These are phyloP conservation scores for Physella acuta DNA, from an alignment of 1,140 invertebrate species.

Conservation along the genomic window DNA sequence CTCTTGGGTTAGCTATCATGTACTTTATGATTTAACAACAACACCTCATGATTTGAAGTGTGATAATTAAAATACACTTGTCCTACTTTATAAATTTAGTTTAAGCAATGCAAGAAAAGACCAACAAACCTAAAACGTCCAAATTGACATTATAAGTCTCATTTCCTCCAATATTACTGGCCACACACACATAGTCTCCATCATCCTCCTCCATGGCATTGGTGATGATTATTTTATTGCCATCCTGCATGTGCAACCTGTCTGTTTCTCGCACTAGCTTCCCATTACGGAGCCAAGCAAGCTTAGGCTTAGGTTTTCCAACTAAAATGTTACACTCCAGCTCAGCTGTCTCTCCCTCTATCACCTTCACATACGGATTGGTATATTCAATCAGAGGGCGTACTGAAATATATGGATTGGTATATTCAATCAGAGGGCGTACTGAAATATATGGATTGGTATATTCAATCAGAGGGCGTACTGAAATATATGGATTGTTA, in stretches of 20 bases:
- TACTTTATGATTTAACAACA: no score
- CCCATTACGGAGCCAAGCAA: constrained; percentile 59
- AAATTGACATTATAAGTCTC: constrained; percentile 56
- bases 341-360: constrained; percentile 44
- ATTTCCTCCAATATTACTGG: constrained; percentile 61
- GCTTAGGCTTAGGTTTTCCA: constrained; percentile 60
- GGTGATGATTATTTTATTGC: constrained; percentile 42
- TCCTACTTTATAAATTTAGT: no score
- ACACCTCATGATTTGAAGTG: no score
- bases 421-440: constrained; percentile 53
- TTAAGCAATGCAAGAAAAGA: no score
- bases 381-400: constrained; percentile 54
- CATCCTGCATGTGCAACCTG: constrained; percentile 26
- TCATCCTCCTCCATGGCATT: constrained; percentile 50
- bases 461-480: constrained; percentile 54
- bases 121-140: constrained; percentile 59
- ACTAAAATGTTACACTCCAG: constrained; percentile 60
- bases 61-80: no score
- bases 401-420: constrained; percentile 42
- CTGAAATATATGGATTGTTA: constrained; percentile 41
- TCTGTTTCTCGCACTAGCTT: constrained; percentile 35
- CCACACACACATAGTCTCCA: constrained; percentile 61
- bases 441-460: constrained; percentile 44
- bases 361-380: constrained; percentile 47
- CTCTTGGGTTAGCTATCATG: no score